Base-by-base conservation (phyloP, 2,888 invertebrate genomes). In the Andrena camellia region DNA sequence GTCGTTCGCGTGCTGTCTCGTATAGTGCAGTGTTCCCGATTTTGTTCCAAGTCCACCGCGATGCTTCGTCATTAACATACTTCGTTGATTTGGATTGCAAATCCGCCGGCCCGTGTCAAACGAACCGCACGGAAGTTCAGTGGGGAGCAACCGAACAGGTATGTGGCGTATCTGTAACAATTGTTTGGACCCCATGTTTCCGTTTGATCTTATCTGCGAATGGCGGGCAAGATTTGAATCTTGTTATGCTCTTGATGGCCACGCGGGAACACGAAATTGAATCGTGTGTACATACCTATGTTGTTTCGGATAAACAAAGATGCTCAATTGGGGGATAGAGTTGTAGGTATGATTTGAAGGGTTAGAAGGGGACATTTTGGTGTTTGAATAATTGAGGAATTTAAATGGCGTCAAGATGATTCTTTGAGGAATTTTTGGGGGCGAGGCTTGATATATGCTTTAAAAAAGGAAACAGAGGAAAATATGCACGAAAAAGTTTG, bases 81-180 rank as follows among this genome's bases (percentile, higher is more conserved):
- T 80, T 83, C 70, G 81, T 89, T 86, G 78, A 89, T 89, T 87
- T 88, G 86, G 85, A 85, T 89, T 87, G 87, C 88, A 89, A 89
- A 89, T 89, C 57, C 66, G 68, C 57, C 66, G 68, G 52, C 50
- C 66, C 64, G 79, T 54, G 64, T 68, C 20, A 33, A 76, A 63
- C 48, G 42, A 54, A 70, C 35, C 48, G 62, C 69, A 35, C 83
- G 84, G 84, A 83, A 72, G 72, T 78, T 29, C 42, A 54, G 7
- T 35, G 54, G 75, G 72, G 42, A 74, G 60, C 52, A 57, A 35
- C 26, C 33, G 35, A 54, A 63, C 64, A 79, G 69, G 52, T 74
- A 81, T 42, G 62, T 42, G 48, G 35, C n/a, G 35, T 62, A 33
- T 57, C 10, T 70, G 60, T 59, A 72, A 31, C 81, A 52, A 83